Conservation (phyloP, 2,888 invertebrate species). For the Actias luna region DNA sequence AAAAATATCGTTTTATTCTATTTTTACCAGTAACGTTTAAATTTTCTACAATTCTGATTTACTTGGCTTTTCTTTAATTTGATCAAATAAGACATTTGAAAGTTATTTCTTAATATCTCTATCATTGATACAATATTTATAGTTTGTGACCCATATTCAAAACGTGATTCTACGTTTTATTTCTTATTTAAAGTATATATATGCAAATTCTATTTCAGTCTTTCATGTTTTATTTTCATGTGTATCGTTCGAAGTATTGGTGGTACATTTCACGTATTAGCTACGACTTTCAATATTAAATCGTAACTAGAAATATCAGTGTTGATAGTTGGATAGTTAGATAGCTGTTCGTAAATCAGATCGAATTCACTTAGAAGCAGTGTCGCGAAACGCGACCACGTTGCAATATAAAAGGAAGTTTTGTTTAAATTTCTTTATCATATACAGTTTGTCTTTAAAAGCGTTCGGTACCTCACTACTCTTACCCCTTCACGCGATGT, state of each 20-base stretch:
- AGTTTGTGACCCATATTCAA: not conserved
- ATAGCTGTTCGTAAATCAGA: constrained; percentile 34
- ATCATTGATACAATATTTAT: not conserved
- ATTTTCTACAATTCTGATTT: too few species aligned
- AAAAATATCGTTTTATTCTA: too few species aligned
- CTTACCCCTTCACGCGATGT: constrained; percentile 60
- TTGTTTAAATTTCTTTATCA: constrained; percentile 78
- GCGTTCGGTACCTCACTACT: constrained; percentile 60
- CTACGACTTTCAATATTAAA: constrained; percentile 22
- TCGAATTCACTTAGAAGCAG: constrained; percentile 61
- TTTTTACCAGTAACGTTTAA: too few species aligned
- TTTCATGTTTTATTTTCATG: not conserved
- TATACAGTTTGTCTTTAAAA: constrained; percentile 61
- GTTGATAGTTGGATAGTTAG: constrained; percentile 34
- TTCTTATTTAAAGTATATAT: not conserved
- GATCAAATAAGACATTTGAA: too few species aligned
- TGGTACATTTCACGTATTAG: not conserved
- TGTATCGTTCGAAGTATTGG: not conserved
- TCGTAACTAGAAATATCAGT: constrained; percentile 36
- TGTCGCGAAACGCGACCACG: constrained; percentile 79
- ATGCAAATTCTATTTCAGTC: not conserved
- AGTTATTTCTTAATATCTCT: too few species aligned
- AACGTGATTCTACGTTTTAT: not conserved
- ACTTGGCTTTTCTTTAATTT: too few species aligned
- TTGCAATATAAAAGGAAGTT: constrained; percentile 80